Evolutionary conservation across 2,797 vertebrate genomes (phyloP).

Genomic region (Gymnocypris eckloni): DNA sequence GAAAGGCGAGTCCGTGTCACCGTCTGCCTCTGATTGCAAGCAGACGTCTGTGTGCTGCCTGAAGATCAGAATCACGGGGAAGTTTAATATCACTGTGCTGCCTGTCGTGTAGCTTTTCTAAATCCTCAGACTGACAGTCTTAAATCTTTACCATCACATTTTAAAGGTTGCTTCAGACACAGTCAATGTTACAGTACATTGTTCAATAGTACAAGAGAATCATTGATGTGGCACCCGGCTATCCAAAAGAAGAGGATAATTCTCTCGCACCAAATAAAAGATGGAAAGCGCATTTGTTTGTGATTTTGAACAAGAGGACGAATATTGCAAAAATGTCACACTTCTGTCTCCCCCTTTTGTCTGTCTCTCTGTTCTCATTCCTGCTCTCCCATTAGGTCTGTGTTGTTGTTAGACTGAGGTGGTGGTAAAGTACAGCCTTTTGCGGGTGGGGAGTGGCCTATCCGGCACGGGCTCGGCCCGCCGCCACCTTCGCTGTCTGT

Average conservation of each 20-base stretch:
- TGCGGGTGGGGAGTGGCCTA: slow-evolving; percentile 63
- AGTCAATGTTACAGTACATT: neutral
- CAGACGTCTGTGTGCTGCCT: slow-evolving; percentile 41
- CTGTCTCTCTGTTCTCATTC: slow-evolving; percentile 42
- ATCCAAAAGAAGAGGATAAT: neutral
- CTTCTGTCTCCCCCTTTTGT: neutral
- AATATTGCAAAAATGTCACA: slow-evolving; percentile 7
- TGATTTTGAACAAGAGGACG: slow-evolving; percentile 11
- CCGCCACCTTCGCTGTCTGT: slow-evolving; percentile 77
- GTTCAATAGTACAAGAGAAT: slow-evolving; percentile 29
- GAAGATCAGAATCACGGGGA: slow-evolving; percentile 21
- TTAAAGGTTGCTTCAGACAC: slow-evolving; percentile 1
- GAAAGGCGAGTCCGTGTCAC: neutral
- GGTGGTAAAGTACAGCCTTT: slow-evolving; percentile 70
- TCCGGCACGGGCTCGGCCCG: slow-evolving; percentile 71
- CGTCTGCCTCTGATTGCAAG: neutral
- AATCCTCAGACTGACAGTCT: neutral
- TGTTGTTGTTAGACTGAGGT: slow-evolving; percentile 68
- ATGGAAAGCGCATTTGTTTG: slow-evolving; percentile 3
- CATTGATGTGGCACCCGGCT: neutral
- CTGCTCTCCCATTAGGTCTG: slow-evolving; percentile 68
- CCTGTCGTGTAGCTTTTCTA: neutral
- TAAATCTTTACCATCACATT: slow-evolving; percentile 1
- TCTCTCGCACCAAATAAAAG: neutral
- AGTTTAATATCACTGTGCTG: slow-evolving; percentile 35